phyloP scores from a whole-genome alignment of 1,140 invertebrate genomes.

The Listronotus oregonensis region DNA sequence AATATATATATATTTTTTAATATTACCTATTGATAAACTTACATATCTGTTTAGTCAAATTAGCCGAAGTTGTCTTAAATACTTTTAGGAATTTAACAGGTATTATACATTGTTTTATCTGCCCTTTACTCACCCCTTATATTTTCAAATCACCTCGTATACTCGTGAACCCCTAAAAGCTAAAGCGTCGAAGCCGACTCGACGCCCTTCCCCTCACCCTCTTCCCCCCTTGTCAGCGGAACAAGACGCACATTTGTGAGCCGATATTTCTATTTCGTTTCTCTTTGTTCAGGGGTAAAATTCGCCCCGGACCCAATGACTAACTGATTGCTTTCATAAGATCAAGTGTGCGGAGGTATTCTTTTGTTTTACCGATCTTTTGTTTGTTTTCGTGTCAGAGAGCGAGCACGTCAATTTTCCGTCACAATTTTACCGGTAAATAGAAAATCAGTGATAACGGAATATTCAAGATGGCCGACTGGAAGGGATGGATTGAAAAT shows the following conservation, averaged over 20 bases:
- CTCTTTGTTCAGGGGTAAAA: slow-evolving; percentile 22
- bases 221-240: neutral
- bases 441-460: slow-evolving; percentile 3
- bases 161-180: neutral
- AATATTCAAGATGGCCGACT: slow-evolving; percentile 22
- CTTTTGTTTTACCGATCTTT: neutral
- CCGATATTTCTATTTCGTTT: slow-evolving; percentile 29
- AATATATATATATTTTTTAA: too few species aligned
- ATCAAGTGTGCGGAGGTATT: neutral
- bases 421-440: neutral
- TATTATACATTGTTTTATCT: too few species aligned
- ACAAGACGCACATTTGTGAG: slow-evolving; percentile 26
- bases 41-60: too few species aligned
- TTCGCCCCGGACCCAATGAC: neutral
- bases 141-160: neutral
- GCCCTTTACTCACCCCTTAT: neutral
- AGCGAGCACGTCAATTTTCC: neutral
- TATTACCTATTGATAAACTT: too few species aligned
- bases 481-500: slow-evolving; percentile 4
- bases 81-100: neutral
- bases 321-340: neutral
- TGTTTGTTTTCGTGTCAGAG: neutral
- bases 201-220: neutral
- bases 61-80: too few species aligned
- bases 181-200: slow-evolving; percentile 20